These are phyloP conservation scores for Schizopygopsis malacanthus DNA, from an alignment of 2,797 vertebrate species.

Conservation along the genomic window DNA sequence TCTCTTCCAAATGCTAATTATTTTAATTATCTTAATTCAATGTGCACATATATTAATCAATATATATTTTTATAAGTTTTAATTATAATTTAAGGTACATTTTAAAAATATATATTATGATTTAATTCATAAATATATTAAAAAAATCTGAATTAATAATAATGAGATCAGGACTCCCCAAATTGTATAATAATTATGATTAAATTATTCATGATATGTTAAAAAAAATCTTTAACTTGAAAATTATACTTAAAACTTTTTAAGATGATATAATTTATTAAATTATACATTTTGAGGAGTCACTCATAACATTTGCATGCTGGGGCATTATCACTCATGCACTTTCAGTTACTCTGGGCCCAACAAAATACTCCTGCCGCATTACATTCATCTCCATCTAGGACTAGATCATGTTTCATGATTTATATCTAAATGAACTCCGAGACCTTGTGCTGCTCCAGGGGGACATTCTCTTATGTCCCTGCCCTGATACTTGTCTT, in stretches of 20 bases:
- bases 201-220: not conserved
- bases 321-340: not conserved
- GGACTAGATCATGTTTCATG: slow-evolving; percentile 20
- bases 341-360: not conserved
- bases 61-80: too few species aligned
- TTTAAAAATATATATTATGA: too few species aligned
- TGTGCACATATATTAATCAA: too few species aligned
- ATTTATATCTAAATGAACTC: slow-evolving; percentile 23
- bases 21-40: too few species aligned
- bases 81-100: too few species aligned
- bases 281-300: not conserved
- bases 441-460: not conserved
- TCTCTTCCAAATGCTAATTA: too few species aligned
- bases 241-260: not conserved
- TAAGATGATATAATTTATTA: not conserved
- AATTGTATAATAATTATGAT: not conserved
- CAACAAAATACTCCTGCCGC: not conserved
- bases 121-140: too few species aligned
- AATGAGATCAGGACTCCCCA: not conserved
- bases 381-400: slow-evolving; percentile 23
- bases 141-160: too few species aligned
- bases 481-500: slow-evolving; percentile 24
- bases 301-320: not conserved
- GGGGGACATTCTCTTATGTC: not conserved
- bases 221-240: not conserved